These are phyloP conservation scores for Pterocles orientalis DNA, from an alignment of 2,113 vertebrate species.

Conservation along the genomic window DNA sequence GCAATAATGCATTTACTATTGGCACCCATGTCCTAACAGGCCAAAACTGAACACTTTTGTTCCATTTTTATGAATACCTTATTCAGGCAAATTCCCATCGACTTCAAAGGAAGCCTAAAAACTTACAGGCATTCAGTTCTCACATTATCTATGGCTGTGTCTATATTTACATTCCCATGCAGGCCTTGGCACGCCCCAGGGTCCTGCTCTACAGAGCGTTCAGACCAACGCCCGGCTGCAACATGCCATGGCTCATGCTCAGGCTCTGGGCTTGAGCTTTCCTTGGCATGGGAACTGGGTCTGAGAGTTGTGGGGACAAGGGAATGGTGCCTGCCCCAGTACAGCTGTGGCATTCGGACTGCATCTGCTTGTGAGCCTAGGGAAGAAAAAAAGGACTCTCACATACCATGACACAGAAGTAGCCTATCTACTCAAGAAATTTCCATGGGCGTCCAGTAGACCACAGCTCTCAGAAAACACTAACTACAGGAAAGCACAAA, in stretches of 20 bases:
- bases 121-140: background rate
- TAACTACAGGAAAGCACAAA: background rate
- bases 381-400: background rate
- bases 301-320: background rate
- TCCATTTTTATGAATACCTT: background rate
- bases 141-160: background rate
- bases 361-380: background rate
- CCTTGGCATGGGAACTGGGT: background rate
- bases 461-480: background rate
- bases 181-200: background rate
- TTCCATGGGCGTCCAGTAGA: background rate
- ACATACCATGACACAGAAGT: background rate
- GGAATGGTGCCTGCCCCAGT: background rate
- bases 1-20: background rate
- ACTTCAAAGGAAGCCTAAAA: constrained; percentile 59
- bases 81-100: background rate
- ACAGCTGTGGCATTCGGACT: background rate
- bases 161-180: background rate
- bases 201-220: background rate
- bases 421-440: background rate
- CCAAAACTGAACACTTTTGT: background rate
- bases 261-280: background rate
- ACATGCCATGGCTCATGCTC: background rate
- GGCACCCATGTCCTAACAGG: constrained; percentile 43
- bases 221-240: background rate